Evolutionary conservation across 2,113 vertebrate genomes (phyloP), one percentile per base, ranked within the genome.

Genomic region (Orcinus orca): DNA sequence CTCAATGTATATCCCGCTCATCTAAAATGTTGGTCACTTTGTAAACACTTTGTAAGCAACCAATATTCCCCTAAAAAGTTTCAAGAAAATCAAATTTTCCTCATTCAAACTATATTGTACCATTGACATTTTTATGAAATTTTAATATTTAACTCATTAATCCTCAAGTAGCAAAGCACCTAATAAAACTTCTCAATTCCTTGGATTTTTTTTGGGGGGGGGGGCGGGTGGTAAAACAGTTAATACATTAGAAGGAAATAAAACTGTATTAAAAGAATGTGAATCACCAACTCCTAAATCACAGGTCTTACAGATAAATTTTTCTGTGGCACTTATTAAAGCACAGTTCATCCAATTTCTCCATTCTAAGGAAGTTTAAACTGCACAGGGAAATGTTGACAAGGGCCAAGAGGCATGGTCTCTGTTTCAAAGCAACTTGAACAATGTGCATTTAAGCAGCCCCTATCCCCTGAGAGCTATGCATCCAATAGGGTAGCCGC

Each of bases 281-380:
- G 76, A 89, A 70, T 81, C 62, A 82, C 18, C 38, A 67, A 67
- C 38, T 92, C 55, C 68, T 79, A 92, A 80, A 76, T 76, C 76
- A 82, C 31, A 90, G 67, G 29, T 76, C 92, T 94, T 90, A 47
- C 55, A 82, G 82, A 76, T 74, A 53, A 44, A 84, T 90, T 62
- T 94, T 92, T 83, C 76, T 53, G 33, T 81, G 29, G 41, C 17
- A 67, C 36, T 93, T 85, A 38, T 60, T 67, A 80, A 93, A 79
- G 21, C 38, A 41, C 23, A 55, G 74, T 86, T 81, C 33, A 90
- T 68, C 55, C n/a, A 60, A 29, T 47, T 90, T 68, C 29, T 76
- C 53, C 55, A 44, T 60, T 76, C 29, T 82, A 76, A 90, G 58
- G 44, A 23, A 33, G 17, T 92, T 68, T 62, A 97, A 95, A 70